Evolutionary conservation across 2,888 invertebrate genomes (phyloP).

Genomic region (Plutella xylostella): DNA sequence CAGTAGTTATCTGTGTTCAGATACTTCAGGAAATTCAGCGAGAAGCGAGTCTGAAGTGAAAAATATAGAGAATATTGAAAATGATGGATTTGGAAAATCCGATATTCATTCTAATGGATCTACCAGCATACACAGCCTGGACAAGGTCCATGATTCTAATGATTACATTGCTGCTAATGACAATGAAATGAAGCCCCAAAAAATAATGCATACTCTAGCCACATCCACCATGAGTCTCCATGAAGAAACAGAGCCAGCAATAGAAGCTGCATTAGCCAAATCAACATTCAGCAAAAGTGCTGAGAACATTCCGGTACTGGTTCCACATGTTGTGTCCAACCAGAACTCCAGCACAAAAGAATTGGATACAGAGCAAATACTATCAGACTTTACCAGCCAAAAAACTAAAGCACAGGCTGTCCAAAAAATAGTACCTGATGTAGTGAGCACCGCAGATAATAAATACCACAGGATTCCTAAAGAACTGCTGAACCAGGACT

Average conservation of each 20-base stretch:
- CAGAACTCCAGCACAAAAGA: constrained; percentile 28
- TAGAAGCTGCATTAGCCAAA: constrained; percentile 23
- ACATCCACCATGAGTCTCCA: constrained; percentile 44
- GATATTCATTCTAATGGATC: too few relatives aligned
- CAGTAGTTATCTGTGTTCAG: neutral
- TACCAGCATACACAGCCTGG: too few relatives aligned
- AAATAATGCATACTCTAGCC: constrained; percentile 25
- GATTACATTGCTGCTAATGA: neutral
- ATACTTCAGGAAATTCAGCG: too few relatives aligned
- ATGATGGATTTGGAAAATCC: neutral
- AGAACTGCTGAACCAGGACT: constrained; percentile 50
- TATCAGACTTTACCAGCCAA: constrained; percentile 40
- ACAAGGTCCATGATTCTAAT: neutral
- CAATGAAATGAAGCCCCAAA: neutral
- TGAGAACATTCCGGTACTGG: constrained; percentile 37
- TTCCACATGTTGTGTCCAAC: constrained; percentile 18
- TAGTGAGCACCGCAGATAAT: constrained; percentile 22
- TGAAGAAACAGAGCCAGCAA: constrained; percentile 21
- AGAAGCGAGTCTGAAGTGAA: too few relatives aligned
- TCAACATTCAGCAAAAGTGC: constrained; percentile 42
- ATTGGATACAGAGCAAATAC: constrained; percentile 39
- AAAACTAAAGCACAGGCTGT: constrained; percentile 42
- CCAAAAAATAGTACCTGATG: constrained; percentile 41
- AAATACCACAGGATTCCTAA: constrained; percentile 43
- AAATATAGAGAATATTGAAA: neutral